phyloP scores from a whole-genome alignment of 2,888 invertebrate species.

The Oasisia sp. region DNA sequence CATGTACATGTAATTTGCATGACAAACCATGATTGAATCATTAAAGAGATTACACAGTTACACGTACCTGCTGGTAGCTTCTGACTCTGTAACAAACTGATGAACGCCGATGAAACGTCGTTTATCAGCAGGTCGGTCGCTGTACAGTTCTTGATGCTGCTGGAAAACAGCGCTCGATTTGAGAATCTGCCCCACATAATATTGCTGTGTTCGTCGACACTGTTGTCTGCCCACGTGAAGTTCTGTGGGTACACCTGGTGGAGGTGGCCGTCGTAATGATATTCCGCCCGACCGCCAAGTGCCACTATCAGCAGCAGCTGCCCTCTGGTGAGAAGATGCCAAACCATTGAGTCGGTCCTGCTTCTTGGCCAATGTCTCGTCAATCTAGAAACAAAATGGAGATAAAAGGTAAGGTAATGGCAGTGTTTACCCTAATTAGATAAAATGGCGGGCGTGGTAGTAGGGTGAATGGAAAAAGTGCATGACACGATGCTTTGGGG shows the following conservation, averaged over 20 bases:
- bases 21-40: too few relatives aligned
- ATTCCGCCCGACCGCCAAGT: background rate
- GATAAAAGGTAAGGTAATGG: too few relatives aligned
- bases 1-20: too few relatives aligned
- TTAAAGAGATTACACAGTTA: background rate
- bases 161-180: background rate
- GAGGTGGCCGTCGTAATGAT: background rate
- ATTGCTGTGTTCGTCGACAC: background rate
- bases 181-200: background rate
- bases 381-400: too few relatives aligned
- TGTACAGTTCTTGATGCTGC: background rate
- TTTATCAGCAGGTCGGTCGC: background rate
- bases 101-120: background rate
- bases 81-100: background rate
- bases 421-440: too few relatives aligned
- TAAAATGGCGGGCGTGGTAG: too few relatives aligned
- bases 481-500: too few relatives aligned
- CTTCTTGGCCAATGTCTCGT: too few relatives aligned
- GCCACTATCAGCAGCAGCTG: background rate
- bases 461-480: too few relatives aligned
- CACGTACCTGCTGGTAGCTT: background rate
- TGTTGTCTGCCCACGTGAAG: background rate
- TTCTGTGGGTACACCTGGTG: background rate
- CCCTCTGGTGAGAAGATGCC: background rate
- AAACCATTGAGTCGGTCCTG: background rate